Evolutionary conservation across 1,140 invertebrate species (phyloP), one percentile per base, ranked within the genome.

Genomic region (Zaprionus ghesquierei): DNA sequence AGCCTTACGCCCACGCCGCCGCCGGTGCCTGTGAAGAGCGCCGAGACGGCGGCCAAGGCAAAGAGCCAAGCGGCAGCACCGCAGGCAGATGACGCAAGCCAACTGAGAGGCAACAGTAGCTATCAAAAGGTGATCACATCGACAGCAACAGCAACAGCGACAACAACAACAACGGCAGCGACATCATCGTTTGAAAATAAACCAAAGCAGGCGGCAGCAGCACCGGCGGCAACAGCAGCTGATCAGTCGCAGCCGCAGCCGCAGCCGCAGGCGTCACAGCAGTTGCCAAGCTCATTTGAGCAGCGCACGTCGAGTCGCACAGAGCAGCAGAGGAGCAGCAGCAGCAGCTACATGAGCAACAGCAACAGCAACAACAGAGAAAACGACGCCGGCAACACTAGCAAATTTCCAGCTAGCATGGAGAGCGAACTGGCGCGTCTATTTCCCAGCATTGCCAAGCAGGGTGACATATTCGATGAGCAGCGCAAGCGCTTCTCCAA

Each of bases 131-230:
- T 61, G 50, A 77, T 70, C 69, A 77, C 70, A 63, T 22, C 41
- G 58, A 35, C 69, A 54, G 55, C 70, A 63, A 75, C 70, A 63
- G 10, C 38, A 59, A 12, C 51, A 79, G 77, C 93, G 94, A 79
- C 93, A 93, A 81, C 93, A 94, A 71, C 51, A 33, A 29, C 38
- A 27, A 1, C 56, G 49, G 23, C 69, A 50, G 69, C 79, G 72
- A 71, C 79, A 77, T 82, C 86, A 86, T 80, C 89, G 66, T 64
- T 77, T 89, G 85, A 92, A 87, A 91, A 89, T 82, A 92, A 84
- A 78, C 81, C 86, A 68, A 78, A 69, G 77, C 78, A 70, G 75
- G 60, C 77, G 77, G 70, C 75, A 71, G 70, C 54, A 72, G 58
- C 58, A 18, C 59, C 65, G 70, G 72, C 61, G 18, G 44, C 53